Evolutionary conservation across 2,888 invertebrate genomes (phyloP), one percentile per base, ranked within the genome.

Genomic region (Nomada ferruginata): DNA sequence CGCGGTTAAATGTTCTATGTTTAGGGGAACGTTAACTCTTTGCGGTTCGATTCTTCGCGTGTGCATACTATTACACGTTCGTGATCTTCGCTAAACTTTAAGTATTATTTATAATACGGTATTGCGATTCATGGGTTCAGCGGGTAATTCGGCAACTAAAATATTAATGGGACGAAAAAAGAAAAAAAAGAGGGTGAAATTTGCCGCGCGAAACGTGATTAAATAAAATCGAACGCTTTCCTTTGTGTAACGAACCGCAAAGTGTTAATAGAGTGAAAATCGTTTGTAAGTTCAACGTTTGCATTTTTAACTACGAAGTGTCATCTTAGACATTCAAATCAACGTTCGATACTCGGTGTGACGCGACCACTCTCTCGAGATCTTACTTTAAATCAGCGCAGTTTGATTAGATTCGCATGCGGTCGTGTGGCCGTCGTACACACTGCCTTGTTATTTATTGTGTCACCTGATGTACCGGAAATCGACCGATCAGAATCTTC

Each of bases 381-480:
- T 53, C 53, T 42, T 42, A n/a, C 42, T 42, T 42, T 53, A n/a
- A 59, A 29, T 52, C 44, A 64, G 53, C n/a, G 26, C 63, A 61
- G 23, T 76, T 73, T 65, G 61, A 57, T 76, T 53, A 70, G 63
- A 60, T 29, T 18, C 64, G 47, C 53, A 47, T 53, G 52, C 44
- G 61, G 50, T 50, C 36, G 59, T 23, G 60, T 63, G 70, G 47
- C 61, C 69, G 61, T 65, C 26, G 53, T 71, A 79, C 59, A 36
- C 5, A 78, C 78, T 79, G 79, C 84, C 84, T 85, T 73, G 76
- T 83, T 84, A 76, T 82, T 79, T 68, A 85, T 70, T 75, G 47
- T 78, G 57, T 66, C 15, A 59, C 65, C 18, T 9, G 53, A 69
- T 69, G 50, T 65, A 72, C 75, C 61, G 29, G n/a, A 77, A 70